Base-by-base conservation (phyloP, 2,888 invertebrate genomes). In the Coleophora deauratella region DNA sequence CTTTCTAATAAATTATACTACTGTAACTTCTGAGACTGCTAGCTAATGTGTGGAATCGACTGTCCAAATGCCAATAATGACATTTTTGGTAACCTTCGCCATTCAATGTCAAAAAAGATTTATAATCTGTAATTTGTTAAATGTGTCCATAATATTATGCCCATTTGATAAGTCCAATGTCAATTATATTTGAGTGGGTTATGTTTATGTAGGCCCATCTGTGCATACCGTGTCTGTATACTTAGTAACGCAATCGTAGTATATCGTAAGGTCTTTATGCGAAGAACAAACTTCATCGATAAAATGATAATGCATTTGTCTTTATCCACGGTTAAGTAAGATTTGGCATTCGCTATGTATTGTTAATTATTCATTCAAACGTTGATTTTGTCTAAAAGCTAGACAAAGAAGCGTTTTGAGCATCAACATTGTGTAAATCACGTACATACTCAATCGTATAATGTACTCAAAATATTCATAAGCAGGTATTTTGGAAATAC, bases 201-300 rank as follows among this genome's bases (percentile, higher is more conserved):
- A 36, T 44, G 47, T 50, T 46, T 40, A 43, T 38, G n/a, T 33
- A 15, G 15, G 37, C 36, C 42, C 54, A 52, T 47, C 51, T 54
- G 51, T 49, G 43, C 38, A 47, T 44, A 47, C 47, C 36, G 9
- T 21, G 21, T 21, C 21, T 21, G 21, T 21, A 21, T 21, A 21
- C 21, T 21, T 6, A 27, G 42, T 56, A 57, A 51, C 50, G 52
- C 57, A 46, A 55, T 39, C 31, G 36, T 44, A 47, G 11, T 6
- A 1, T 31, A 33, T 11, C 36, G 40, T 46, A 39, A 46, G 31
- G 32, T 46, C 49, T 49, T 49, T 37, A 43, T 43, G 30, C 30
- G 2, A 27, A 35, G 38, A n/a, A 11, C 21, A 27, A 34, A 28
- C 28, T 28, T 34, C 34, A 14, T 39, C 34, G 34, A 39, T 34